Percentiles rank a stretch among this genome's conserved stretches.
Evolutionary conservation across 2,797 vertebrate genomes (phyloP).

Genomic region (Argya squamiceps): DNA sequence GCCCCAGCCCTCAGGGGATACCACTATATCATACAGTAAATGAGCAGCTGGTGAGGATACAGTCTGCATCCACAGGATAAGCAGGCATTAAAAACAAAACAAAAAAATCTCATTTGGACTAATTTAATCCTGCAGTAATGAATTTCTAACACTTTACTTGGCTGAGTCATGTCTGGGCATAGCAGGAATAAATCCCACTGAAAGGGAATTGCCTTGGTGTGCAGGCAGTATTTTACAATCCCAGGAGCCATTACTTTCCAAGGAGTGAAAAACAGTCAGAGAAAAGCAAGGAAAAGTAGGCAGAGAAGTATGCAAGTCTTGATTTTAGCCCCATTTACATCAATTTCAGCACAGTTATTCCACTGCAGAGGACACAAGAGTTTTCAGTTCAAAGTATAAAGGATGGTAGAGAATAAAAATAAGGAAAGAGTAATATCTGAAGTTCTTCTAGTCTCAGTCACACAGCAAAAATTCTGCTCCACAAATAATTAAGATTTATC

Average conservation of each 20-base stretch:
- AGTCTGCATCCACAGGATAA: not conserved
- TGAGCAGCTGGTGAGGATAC: not conserved
- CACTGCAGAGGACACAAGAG: not conserved
- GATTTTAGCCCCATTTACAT: not conserved
- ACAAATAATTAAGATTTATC: conserved; percentile 8
- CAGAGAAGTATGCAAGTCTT: not conserved
- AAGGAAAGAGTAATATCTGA: not conserved
- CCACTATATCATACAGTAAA: not conserved
- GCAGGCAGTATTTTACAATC: not conserved
- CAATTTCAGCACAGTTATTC: not conserved
- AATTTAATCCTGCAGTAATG: not conserved
- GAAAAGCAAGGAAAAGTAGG: not conserved
- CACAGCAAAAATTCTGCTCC: not conserved
- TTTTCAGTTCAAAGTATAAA: not conserved
- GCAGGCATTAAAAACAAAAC: not conserved
- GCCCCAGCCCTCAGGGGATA: not conserved
- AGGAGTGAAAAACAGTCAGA: not conserved
- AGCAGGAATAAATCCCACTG: not conserved
- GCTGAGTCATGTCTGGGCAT: not conserved
- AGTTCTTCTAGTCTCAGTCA: not conserved
- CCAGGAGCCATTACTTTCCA: not conserved
- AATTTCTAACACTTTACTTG: not conserved
- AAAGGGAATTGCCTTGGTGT: not conserved
- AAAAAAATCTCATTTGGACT: not conserved
- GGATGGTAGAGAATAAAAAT: not conserved